Evolutionary conservation across 2,113 vertebrate species (phyloP).

Genomic region (Brevimyrus niger): DNA sequence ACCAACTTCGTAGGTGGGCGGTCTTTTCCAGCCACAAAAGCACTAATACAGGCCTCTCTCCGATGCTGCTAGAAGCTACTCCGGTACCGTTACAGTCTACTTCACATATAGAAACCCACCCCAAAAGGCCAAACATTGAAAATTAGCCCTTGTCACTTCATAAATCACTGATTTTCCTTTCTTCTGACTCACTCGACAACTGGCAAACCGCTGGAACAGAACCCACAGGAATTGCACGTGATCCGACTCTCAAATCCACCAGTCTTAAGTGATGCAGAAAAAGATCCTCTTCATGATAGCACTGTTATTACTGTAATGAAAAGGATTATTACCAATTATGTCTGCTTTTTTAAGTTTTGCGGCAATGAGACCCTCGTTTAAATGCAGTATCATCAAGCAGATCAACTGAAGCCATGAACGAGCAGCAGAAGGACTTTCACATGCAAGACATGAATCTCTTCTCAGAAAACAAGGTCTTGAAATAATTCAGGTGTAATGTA

Average conservation of each 20-base stretch:
- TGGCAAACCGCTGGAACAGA: constrained; percentile 9
- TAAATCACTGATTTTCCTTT: constrained; percentile 10
- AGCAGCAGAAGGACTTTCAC: neutral
- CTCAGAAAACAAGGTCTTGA: neutral
- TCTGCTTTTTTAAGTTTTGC: neutral
- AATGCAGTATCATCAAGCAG: neutral
- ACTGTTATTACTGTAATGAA: neutral
- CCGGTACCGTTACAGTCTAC: neutral
- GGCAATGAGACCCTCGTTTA: neutral
- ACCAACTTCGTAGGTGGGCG: neutral
- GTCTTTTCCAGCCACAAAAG: neutral
- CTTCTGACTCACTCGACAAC: constrained; percentile 5
- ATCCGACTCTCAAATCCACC: neutral
- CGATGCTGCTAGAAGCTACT: neutral
- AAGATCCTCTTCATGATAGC: neutral
- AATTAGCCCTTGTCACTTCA: constrained; percentile 15
- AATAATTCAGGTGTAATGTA: neutral
- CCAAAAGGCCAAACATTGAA: neutral
- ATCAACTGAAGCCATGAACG: neutral
- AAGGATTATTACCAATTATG: neutral
- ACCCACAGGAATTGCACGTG: constrained; percentile 13
- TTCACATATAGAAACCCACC: neutral
- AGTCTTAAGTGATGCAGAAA: constrained; percentile 8
- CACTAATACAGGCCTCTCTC: neutral
- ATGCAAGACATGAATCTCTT: neutral